Evolutionary conservation across 2,797 vertebrate genomes (phyloP), one percentile per base, ranked within the genome.

Genomic region (Stomatorhinus walkeri): DNA sequence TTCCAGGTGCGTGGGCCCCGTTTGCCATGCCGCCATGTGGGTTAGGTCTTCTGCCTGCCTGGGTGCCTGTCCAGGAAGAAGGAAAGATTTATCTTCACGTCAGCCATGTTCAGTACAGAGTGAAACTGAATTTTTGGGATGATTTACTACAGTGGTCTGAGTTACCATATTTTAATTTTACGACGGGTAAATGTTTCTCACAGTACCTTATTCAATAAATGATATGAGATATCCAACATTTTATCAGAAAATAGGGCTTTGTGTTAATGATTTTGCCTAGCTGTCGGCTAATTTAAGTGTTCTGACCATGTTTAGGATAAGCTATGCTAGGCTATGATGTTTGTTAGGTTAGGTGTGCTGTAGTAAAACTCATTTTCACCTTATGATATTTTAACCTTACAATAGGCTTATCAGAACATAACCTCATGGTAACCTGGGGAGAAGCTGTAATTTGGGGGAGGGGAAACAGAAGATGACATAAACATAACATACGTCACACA

Each of bases 1-100:
- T 97, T 96, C 88, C 95, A 98, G 97, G 98, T 98, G 90, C 0
- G 85, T 56, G 32, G 2, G 24, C 32, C 36, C 83, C 4, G 12
- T 72, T 14, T 36, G 28, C 28, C 3, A 0, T 14, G 9, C 64
- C 28, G 1, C 8, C 0, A 14, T 28, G 24, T 32, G 61, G 61
- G 28, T 32, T 14, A 32, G 1, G 28, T 4, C 28, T 72, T 28
- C 28, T 36, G 64, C 64, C 12, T 16, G 64, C 64, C 64, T 68
- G 64, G 64, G 12, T 68, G 28, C 24, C 24, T 14, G 28, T 32
- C 28, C 28, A 36, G 64, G 64, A 72, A 72, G 28, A 36, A 28
- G 28, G 16, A 36, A 72, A 72, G 28, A 12, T 68, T 28, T 14
- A 32, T 28, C 24, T 3, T 68, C 61, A 5, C 14, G 64, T 72